Conservation (phyloP, 1,140 invertebrate genomes). For the Pseudomyrmex flavicornis region DNA sequence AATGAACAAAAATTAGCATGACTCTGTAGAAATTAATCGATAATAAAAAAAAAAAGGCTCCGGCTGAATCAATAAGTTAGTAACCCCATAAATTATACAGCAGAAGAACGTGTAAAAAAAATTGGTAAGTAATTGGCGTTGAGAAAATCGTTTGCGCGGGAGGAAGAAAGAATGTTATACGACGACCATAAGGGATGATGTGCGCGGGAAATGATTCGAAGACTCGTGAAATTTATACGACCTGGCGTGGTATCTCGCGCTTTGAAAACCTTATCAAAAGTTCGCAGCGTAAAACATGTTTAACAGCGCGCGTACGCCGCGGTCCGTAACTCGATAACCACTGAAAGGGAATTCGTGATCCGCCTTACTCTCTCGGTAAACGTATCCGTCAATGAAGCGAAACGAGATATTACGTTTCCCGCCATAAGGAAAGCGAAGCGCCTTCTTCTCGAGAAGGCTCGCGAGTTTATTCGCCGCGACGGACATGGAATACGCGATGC, state of each 20-base stretch:
- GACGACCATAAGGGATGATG: not conserved
- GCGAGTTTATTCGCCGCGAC: not conserved
- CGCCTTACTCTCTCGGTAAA: slow-evolving; percentile 41
- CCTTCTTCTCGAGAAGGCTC: not conserved
- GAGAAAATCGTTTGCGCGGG: slow-evolving; percentile 21
- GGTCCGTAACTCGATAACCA: slow-evolving; percentile 31
- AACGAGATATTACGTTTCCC: slow-evolving; percentile 51
- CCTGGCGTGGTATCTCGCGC: not conserved
- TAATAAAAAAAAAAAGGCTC: too few relatives aligned
- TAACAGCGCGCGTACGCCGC: not conserved
- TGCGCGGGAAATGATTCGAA: not conserved
- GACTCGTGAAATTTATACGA: slow-evolving; percentile 37
- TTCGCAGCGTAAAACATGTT: slow-evolving; percentile 39
- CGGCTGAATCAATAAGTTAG: too few relatives aligned
- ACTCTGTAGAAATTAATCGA: too few relatives aligned
- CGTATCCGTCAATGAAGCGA: slow-evolving; percentile 59
- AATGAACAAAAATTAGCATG: too few relatives aligned
- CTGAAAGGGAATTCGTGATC: slow-evolving; percentile 48
- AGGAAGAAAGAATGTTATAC: slow-evolving; percentile 5
- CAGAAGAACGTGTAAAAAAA: too few relatives aligned
- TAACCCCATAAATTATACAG: too few relatives aligned
- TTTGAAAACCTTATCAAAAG: slow-evolving; percentile 55
- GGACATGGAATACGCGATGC: slow-evolving; percentile 40
- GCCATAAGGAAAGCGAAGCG: slow-evolving; percentile 11
- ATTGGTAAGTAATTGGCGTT: not conserved